These are phyloP conservation scores for Parazoanthus darwini DNA, from an alignment of 92 coral and sea anemone genomes.

Conservation along the genomic window DNA sequence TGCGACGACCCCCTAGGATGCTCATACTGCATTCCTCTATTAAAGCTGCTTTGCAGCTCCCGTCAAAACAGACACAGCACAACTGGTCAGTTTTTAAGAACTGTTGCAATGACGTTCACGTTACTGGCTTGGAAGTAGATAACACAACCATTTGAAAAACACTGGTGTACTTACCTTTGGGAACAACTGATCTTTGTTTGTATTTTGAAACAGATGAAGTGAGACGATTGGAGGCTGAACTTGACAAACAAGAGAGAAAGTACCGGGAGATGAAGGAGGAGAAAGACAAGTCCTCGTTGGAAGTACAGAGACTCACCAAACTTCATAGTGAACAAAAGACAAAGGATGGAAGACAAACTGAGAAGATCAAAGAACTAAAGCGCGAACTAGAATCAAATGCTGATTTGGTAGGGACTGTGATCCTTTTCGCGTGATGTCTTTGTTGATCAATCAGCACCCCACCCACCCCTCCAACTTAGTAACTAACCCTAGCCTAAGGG, in stretches of 20 bases:
- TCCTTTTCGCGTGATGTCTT: too few relatives aligned
- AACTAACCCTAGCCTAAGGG: too few relatives aligned
- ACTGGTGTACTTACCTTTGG: background rate
- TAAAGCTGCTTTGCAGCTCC: too few relatives aligned
- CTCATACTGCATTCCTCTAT: too few relatives aligned
- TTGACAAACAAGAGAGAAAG: slow-evolving; percentile 68
- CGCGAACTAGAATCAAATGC: slow-evolving; percentile 85
- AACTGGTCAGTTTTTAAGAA: too few relatives aligned
- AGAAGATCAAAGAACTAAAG: slow-evolving; percentile 74
- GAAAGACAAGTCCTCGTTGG: slow-evolving; percentile 60
- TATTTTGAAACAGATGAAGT: slow-evolving; percentile 75
- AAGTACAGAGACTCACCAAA: slow-evolving; percentile 64
- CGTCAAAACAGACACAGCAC: too few relatives aligned
- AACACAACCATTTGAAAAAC: too few relatives aligned
- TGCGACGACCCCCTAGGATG: too few relatives aligned
- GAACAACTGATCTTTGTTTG: background rate
- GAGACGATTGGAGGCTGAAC: slow-evolving; percentile 76
- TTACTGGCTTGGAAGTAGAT: too few relatives aligned
- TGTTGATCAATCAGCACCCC: too few relatives aligned
- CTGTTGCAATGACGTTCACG: too few relatives aligned
- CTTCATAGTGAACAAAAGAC: slow-evolving; percentile 67
- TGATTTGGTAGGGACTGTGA: slow-evolving; percentile 64
- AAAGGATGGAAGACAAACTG: slow-evolving; percentile 61
- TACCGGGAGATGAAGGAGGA: slow-evolving; percentile 67
- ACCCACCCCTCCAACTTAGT: too few relatives aligned